Base-by-base conservation (phyloP, 1,140 invertebrate species). In the Myzus persicae region DNA sequence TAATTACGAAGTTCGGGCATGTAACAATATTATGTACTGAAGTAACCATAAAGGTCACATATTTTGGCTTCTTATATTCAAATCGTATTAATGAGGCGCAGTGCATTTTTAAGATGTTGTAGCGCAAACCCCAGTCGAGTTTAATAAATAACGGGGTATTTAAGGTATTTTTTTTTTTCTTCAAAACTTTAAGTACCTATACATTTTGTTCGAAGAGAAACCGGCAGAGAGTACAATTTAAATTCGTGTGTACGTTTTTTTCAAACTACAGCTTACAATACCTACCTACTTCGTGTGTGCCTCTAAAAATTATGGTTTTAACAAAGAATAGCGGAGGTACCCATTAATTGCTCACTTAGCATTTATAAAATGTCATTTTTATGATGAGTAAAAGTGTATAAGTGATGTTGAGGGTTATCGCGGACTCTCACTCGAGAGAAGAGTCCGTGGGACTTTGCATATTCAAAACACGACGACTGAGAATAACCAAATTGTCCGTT, bases 1-100 rank as follows among this genome's bases (percentile, higher is more conserved):
- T 88, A 88, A 87, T 87, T 87, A 48, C 18, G 31, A 48, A 88
- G 44, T 88, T 88, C 85, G 36, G 22, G 48, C 85, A 26, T 88
- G 44, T 48, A 88, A 36, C 44, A 36, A n/a, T n/a, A n/a, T n/a
- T n/a, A n/a, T 18, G 9, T 88, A 48, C 24, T 48, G 31, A 36
- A 88, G 48, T 88, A 46, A n/a, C 84, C 26, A n/a, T 87, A 87
- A 46, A 44, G 11, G 31, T 87, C 40, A 46, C 26, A 44, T 87
- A 87, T 40, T 84, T 26, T n/a, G 46, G 18, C 20, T 87, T 87
- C 26, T 87, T 44, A 46, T 26, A 87, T 46, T 44, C 82, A 84
- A 84, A 84, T 84, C 3, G 38, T 40, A 24, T 81, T 38, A 36
- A 38, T 38, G 36, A 76, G 59, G 31, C 11, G 59, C 7, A 76